Conservation (phyloP, 2,888 invertebrate genomes). For the Nymphalis urticae region DNA sequence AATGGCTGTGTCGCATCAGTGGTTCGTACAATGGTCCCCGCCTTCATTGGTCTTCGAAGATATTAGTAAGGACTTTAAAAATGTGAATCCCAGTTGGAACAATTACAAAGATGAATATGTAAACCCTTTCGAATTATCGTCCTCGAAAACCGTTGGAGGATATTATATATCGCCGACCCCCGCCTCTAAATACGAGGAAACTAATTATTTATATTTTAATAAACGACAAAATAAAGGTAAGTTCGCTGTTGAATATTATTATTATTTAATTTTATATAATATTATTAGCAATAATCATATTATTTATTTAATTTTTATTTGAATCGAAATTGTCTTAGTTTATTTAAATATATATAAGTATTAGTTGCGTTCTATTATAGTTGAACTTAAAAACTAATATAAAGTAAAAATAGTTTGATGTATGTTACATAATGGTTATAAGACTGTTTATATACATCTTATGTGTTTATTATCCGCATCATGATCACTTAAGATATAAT, state of each 20-base stretch:
- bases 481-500: too few species aligned
- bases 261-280: not conserved
- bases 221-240: conserved; percentile 25
- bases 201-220: conserved; percentile 17
- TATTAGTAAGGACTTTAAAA: conserved; percentile 59
- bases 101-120: conserved; percentile 30
- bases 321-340: too few species aligned
- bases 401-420: too few species aligned
- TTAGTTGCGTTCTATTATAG: too few species aligned
- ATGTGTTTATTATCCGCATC: too few species aligned
- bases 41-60: conserved; percentile 65
- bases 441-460: too few species aligned
- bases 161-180: conserved; percentile 8
- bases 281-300: too few species aligned
- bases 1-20: conserved; percentile 77
- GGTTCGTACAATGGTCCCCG: conserved; percentile 76
- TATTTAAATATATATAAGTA: too few species aligned
- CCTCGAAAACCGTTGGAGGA: conserved; percentile 4
- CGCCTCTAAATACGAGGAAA: conserved; percentile 10
- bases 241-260: conserved; percentile 3
- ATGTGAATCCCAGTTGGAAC: conserved; percentile 56
- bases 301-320: too few species aligned
- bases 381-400: too few species aligned
- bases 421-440: too few species aligned
- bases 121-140: conserved; percentile 18